Conservation (phyloP, 2,888 invertebrate species). For the Anticlea derivata region DNA sequence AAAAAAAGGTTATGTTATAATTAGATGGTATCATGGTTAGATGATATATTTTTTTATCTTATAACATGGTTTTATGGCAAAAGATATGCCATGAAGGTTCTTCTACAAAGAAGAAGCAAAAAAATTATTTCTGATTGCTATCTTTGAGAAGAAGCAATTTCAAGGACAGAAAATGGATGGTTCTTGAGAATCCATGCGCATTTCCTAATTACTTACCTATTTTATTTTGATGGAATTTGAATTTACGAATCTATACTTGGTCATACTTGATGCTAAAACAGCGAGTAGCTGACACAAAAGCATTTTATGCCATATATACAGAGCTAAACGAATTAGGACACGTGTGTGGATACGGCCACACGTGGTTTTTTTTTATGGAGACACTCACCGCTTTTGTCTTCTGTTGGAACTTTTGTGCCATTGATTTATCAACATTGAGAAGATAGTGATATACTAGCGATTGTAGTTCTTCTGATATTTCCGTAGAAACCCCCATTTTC, state of each 20-base stretch:
- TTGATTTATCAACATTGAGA: constrained; percentile 84
- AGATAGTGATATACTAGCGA: constrained; percentile 87
- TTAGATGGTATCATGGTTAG: too few relatives aligned
- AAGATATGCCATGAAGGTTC: too few relatives aligned
- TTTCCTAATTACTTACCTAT: too few relatives aligned
- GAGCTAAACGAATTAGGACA: constrained; percentile 41
- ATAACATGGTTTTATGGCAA: too few relatives aligned
- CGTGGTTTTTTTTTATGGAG: constrained; percentile 56
- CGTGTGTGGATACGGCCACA: constrained; percentile 60
- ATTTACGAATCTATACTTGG: background rate
- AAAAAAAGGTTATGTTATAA: too few relatives aligned
- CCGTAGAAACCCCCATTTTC: constrained; percentile 62
- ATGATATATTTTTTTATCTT: too few relatives aligned
- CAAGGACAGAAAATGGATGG: too few relatives aligned
- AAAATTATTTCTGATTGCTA: too few relatives aligned
- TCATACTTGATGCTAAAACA: background rate
- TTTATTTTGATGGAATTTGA: background rate
- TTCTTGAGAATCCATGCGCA: too few relatives aligned
- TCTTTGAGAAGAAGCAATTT: too few relatives aligned
- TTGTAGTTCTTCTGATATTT: constrained; percentile 61
- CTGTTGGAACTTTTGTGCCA: constrained; percentile 88
- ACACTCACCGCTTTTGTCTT: constrained; percentile 90
- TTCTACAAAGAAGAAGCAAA: too few relatives aligned
- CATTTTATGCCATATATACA: background rate
- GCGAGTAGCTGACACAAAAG: background rate